Conservation (phyloP, 2,113 vertebrate species). For the Ceyx margarethae region DNA sequence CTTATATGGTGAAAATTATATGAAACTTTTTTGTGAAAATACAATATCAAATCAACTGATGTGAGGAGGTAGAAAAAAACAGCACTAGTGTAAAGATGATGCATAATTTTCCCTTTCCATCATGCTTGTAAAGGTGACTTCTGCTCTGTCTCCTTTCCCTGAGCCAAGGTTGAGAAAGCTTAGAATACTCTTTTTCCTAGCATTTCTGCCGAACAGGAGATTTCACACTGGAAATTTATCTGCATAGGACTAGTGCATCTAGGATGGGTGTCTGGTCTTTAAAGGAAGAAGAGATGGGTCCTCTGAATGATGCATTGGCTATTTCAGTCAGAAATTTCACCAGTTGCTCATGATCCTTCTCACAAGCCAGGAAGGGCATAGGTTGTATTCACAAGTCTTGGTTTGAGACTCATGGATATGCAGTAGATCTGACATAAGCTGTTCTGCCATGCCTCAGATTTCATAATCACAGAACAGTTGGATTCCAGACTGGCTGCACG, state of each 20-base stretch:
- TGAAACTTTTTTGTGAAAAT: background rate
- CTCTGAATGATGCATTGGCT: constrained; percentile 39
- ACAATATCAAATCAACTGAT: background rate
- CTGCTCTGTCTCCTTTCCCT: background rate
- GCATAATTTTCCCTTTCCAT: background rate
- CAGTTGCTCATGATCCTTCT: constrained; percentile 53
- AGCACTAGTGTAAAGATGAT: background rate
- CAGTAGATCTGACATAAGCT: constrained; percentile 70
- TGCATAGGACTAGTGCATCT: background rate
- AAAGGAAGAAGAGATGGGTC: constrained; percentile 31
- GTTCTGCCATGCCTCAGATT: constrained; percentile 54
- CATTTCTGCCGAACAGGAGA: background rate
- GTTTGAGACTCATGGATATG: constrained; percentile 24
- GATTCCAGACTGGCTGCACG: constrained; percentile 48
- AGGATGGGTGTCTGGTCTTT: background rate
- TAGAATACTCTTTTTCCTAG: background rate
- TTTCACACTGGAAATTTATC: background rate
- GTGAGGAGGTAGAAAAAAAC: background rate
- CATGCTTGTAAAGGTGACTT: background rate
- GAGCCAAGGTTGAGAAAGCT: background rate
- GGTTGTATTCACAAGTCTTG: constrained; percentile 66
- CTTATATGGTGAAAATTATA: background rate
- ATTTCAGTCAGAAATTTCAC: constrained; percentile 61
- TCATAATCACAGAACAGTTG: constrained; percentile 36
- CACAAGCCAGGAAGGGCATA: constrained; percentile 50